Evolutionary conservation across 2,113 vertebrate species (phyloP).

Genomic region (Caloenas nicobarica): DNA sequence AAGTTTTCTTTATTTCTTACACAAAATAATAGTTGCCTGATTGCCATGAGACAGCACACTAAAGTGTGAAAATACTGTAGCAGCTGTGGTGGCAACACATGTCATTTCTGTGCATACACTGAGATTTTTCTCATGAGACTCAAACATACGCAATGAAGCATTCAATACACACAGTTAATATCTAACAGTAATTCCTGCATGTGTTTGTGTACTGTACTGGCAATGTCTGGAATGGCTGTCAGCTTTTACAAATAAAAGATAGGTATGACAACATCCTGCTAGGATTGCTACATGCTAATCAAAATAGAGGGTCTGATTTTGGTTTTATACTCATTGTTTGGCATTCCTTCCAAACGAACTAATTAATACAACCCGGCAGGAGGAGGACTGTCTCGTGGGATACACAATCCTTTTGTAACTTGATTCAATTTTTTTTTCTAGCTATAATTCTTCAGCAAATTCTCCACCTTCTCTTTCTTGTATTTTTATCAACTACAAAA

Average conservation of each 20-base stretch:
- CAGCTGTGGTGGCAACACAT: conserved; percentile 64
- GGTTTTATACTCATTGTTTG: neutral
- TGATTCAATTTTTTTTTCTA: neutral
- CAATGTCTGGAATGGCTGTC: neutral
- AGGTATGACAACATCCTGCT: conserved; percentile 11
- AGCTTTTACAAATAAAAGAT: conserved; percentile 7
- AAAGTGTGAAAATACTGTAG: conserved; percentile 43
- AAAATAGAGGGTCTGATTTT: neutral
- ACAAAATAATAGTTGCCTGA: conserved; percentile 38
- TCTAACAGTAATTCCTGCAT: conserved; percentile 31
- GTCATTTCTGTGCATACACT: conserved; percentile 37
- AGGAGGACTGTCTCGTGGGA: neutral
- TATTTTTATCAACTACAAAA: neutral
- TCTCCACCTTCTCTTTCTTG: neutral
- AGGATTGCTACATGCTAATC: neutral
- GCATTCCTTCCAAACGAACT: conserved; percentile 20
- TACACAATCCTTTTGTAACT: neutral
- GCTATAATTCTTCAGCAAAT: neutral
- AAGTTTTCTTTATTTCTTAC: conserved; percentile 9
- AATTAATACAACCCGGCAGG: conserved; percentile 48
- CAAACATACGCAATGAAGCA: conserved; percentile 48
- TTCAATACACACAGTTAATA: conserved; percentile 48
- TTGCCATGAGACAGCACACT: conserved; percentile 4
- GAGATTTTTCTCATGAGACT: conserved; percentile 57
- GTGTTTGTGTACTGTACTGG: neutral